Base-by-base conservation (phyloP, 2,888 invertebrate species). In the Nymphalis c-album region DNA sequence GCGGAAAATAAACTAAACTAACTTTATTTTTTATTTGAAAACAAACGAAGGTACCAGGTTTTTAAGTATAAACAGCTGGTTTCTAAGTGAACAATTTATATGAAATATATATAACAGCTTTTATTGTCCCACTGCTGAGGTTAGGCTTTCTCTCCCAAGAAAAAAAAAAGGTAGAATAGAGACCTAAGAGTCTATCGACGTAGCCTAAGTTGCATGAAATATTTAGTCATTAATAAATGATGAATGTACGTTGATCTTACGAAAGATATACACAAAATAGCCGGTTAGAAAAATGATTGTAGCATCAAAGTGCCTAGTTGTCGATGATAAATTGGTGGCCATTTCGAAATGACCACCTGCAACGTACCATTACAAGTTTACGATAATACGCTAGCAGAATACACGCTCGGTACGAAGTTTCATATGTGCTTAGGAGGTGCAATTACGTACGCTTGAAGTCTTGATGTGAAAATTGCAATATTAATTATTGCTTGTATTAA, bases 291-390 rank as follows among this genome's bases (percentile, higher is more conserved):
- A 47, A 62, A 65, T 65, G 17, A 69, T 63, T 20, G 63, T 59
- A 22, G 63, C 26, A 50, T 63, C 66, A 69, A 69, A 66, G 63
- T 50, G 48, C 59, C 45, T 50, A n/a, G 55, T 69, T 66, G 61
- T n/a, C 22, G 63, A 61, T 64, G 57, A 61, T 40, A 46, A 46
- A 63, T 57, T 22, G 64, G 61, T 35, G 64, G 57, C 58, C 47
- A 62, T 64, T 53, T 53, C 57, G 51, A 58, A 55, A 67, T 64
- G 63, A 18, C 67, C 67, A 70, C 70, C 67, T 70, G 67, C 67
- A 47, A 63, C 50, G 63, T 31, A 16, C 22, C 58, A 64, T 70
- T 61, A 67, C 57, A 40, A 57, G 53, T 22, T 64, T 64, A 47
- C n/a, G 50, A 62, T 63, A 57, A 60, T 63, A 57, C 18, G n/a